Base-by-base conservation (phyloP, 2,113 vertebrate species). In the Regulus satrapa region DNA sequence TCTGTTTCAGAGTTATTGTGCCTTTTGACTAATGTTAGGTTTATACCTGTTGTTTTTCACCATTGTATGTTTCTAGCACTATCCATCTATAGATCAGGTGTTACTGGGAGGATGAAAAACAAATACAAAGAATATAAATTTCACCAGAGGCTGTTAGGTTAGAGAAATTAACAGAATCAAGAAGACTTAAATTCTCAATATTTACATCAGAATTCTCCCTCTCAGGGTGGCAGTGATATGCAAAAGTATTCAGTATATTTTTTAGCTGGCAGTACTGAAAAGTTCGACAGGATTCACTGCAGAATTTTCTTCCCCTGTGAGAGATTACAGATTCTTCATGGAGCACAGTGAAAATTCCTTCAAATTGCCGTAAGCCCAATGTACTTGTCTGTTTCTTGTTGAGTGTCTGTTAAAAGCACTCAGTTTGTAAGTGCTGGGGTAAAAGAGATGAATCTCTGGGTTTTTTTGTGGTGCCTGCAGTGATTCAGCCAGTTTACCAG, bases 381-480 rank as follows among this genome's bases (percentile, higher is more conserved):
- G 36, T 89, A 67, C 20, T 92, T 81, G 46, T 77, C 52, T 88
- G 56, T 63, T 92, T 84, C 73, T 81, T 67, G 18, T 71, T 74
- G 59, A 69, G 19, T 32, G 11, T 64, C 34, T 71, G 3, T 71
- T 90, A 63, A 59, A 74, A 73, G 73, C 9, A 45, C 36, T 67
- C 19, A 8, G 34, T 74, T 15, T 59, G 2, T 62, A n/a, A 55
- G 28, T 83, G 31, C 34, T 66, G 38, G 40, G 51, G 15, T 74
- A 45, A 74, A 83, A 71, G 4, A 55, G 67, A 18, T 43, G 31
- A 67, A 25, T 88, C 19, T 68, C 8, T 23, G 9, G 7, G 1
- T 32, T 76, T 85, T 64, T 51, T 71, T 74, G 23, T 66, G 55
- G 4, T 92, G 48, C 51, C 29, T 85, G 34, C 49, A 36, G 61